Evolutionary conservation across 2,797 vertebrate genomes (phyloP), one percentile per base, ranked within the genome.

Genomic region (Sciaenops ocellatus): DNA sequence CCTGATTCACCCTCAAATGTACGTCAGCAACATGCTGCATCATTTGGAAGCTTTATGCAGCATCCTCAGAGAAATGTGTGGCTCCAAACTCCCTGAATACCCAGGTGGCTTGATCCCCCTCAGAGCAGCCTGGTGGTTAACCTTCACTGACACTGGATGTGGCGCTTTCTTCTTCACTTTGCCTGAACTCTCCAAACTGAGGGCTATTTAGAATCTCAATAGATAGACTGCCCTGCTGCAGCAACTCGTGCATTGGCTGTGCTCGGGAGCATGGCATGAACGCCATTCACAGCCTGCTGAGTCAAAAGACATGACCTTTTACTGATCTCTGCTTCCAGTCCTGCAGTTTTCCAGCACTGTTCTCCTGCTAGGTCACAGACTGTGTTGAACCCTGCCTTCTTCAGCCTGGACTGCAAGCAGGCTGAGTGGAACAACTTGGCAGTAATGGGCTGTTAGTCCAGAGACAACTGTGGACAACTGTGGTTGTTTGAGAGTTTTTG

Each of bases 231-330:
- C 16, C 0, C 44, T 3, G 18, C 44, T 24, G 69, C 4, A 63
- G 77, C 73, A 69, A 70, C 70, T 51, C n/a, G 5, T 38, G 42
- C 20, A 34, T 17, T 2, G 15, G 30, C 84, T 30, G 46, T 84
- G 79, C 52, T 64, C 69, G 38, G 17, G 3, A 7, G 9, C 68
- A 51, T 20, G 60, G 63, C 34, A 74, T 30, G 78, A 87, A 63
- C 22, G 38, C 55, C 59, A 70, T 69, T 63, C 74, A 26, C 61
- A 79, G 66, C 55, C 77, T 34, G 59, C 63, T 3, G n/a, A 63
- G 82, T 71, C 73, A 52, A 67, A 84, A 87, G 75, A 75, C 68
- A 38, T 10, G 50, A 88, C 85, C 83, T 87, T 79, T 75, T 55
- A 46, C 55, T 30, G 46, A 44, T 61, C 68, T 79, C 76, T 46